Evolutionary conservation across 2,113 vertebrate species (phyloP).

Genomic region (Brachypodius melanocephalos): DNA sequence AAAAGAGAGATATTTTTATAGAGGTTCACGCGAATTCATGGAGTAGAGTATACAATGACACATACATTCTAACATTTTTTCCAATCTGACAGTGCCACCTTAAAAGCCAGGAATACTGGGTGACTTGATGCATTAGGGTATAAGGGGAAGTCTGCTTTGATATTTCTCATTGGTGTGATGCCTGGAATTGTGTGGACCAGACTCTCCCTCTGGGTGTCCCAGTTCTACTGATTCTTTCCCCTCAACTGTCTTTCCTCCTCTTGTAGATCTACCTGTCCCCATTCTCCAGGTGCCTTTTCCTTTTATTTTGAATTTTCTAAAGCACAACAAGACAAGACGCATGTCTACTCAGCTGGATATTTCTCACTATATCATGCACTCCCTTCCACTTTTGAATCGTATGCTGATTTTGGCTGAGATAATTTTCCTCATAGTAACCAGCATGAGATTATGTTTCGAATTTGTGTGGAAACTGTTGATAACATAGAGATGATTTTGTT

Average conservation of each 20-base stretch:
- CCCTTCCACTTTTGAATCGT: neutral
- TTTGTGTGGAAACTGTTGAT: neutral
- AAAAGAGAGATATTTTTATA: neutral
- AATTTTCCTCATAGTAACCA: neutral
- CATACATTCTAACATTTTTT: neutral
- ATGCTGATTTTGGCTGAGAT: neutral
- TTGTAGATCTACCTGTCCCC: slow-evolving; percentile 31
- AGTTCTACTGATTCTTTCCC: slow-evolving; percentile 46
- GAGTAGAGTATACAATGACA: neutral
- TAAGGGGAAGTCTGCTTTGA: slow-evolving; percentile 63
- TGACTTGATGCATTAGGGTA: slow-evolving; percentile 6
- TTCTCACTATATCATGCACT: neutral
- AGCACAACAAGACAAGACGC: neutral
- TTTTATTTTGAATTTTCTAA: slow-evolving; percentile 48
- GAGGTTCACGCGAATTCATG: neutral
- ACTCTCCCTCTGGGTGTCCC: slow-evolving; percentile 56
- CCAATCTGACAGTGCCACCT: slow-evolving; percentile 3
- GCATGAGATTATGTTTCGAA: neutral
- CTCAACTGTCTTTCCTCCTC: slow-evolving; percentile 44
- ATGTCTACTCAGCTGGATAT: neutral
- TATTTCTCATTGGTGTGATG: slow-evolving; percentile 53
- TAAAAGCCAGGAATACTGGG: slow-evolving; percentile 18
- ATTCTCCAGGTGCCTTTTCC: slow-evolving; percentile 26
- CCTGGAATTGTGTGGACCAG: slow-evolving; percentile 41
- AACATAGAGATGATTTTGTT: neutral